phyloP scores from a whole-genome alignment of 2,888 invertebrate species.

The Corbicula japonica region DNA sequence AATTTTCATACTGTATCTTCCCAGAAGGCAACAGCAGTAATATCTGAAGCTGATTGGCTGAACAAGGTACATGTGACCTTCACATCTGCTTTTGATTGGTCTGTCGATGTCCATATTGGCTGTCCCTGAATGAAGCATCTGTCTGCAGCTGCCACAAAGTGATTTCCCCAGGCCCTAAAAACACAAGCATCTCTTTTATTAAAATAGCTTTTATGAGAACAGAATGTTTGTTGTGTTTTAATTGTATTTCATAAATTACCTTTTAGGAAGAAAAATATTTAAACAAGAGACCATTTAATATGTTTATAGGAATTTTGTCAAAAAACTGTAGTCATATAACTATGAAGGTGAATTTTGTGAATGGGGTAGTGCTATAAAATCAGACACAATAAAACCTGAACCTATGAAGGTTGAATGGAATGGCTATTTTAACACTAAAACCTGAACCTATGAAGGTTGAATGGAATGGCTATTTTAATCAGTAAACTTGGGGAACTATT shows the following conservation, averaged over 20 bases:
- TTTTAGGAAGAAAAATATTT: too few species aligned
- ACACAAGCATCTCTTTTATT: neutral
- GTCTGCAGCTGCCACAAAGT: slow-evolving; percentile 63
- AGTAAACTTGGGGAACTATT: too few species aligned
- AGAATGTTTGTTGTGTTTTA: too few species aligned
- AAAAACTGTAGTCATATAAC: neutral
- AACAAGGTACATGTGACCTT: slow-evolving; percentile 41
- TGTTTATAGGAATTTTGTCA: neutral
- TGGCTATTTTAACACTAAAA: too few species aligned
- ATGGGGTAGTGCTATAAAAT: too few species aligned
- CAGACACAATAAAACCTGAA: too few species aligned
- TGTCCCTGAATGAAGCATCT: slow-evolving; percentile 62
- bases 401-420: too few species aligned
- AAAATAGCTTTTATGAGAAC: too few species aligned
- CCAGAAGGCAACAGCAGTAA: slow-evolving; percentile 66
- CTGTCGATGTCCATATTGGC: slow-evolving; percentile 55
- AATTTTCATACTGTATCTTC: slow-evolving; percentile 58
- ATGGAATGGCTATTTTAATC: too few species aligned
- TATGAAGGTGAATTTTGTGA: neutral
- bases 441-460: too few species aligned
- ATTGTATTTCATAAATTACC: too few species aligned
- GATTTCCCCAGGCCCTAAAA: slow-evolving; percentile 58
- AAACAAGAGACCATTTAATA: neutral
- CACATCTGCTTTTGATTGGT: slow-evolving; percentile 18
- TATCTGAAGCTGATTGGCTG: slow-evolving; percentile 55